These are phyloP conservation scores for Dromius quadrimaculatus DNA, from an alignment of 2,888 invertebrate genomes.

Conservation along the genomic window DNA sequence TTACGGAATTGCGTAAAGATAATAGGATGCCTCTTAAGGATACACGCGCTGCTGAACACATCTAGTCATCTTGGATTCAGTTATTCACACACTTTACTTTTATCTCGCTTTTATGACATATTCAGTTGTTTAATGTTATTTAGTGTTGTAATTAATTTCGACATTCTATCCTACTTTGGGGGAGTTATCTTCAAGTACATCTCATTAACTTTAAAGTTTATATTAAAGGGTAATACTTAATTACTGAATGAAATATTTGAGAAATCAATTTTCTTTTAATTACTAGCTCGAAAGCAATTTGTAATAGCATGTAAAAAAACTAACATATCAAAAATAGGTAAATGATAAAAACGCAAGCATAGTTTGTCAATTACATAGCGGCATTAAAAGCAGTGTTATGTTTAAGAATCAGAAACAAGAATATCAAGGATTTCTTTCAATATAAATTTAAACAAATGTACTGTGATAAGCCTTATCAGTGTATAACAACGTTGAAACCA, in stretches of 20 bases:
- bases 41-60: constrained; percentile 26
- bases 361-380: constrained; percentile 37
- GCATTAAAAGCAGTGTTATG: constrained; percentile 47
- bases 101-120: constrained; percentile 15
- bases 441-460: constrained; percentile 51
- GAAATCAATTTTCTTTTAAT: no score
- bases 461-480: constrained; percentile 39
- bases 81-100: no score
- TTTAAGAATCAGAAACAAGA: constrained; percentile 38
- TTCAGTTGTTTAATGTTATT: not conserved
- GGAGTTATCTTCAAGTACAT: constrained; percentile 25
- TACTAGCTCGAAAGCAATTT: no score
- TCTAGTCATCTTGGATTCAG: no score
- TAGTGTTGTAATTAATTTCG: constrained; percentile 8
- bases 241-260: no score
- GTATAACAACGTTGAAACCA: constrained; percentile 33
- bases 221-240: no score
- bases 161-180: constrained; percentile 18
- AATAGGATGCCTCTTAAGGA: constrained; percentile 24
- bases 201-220: no score
- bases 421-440: constrained; percentile 46
- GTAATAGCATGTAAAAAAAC: no score
- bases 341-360: constrained; percentile 6
- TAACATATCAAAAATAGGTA: constrained; percentile 38
- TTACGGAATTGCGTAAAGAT: constrained; percentile 39